A percentile compares a stretch with the other conserved stretches of the same genome.
Conservation (phyloP, 2,113 vertebrate genomes). For the Ramphastos sulfuratus region DNA sequence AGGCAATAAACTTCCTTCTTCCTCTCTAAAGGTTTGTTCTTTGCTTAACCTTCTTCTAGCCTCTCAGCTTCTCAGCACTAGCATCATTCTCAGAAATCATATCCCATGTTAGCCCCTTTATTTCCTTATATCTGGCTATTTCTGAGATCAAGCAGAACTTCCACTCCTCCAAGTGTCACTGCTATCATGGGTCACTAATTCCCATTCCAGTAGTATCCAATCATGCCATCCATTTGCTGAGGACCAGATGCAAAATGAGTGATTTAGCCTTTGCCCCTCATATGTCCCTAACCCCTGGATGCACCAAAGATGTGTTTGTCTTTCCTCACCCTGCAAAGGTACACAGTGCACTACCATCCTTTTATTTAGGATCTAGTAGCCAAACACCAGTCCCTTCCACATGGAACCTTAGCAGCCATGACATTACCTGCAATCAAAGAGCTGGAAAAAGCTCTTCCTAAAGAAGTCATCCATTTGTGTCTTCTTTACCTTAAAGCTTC, state of each 20-base stretch:
- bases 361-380: background rate
- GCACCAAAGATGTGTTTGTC: background rate
- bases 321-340: background rate
- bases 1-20: background rate
- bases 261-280: background rate
- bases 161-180: background rate
- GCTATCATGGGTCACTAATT: rapidly evolving
- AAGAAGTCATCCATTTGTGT: background rate
- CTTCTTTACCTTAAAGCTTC: background rate
- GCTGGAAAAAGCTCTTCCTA: background rate
- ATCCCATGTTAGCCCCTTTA: background rate
- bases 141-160: background rate
- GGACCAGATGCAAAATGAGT: background rate
- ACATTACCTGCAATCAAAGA: background rate
- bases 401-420: background rate
- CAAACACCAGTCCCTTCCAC: background rate
- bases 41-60: background rate
- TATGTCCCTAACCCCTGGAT: background rate
- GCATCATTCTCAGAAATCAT: background rate
- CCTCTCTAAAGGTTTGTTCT: background rate
- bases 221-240: background rate
- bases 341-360: background rate
- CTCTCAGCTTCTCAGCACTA: background rate
- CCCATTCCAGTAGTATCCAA: background rate
- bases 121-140: background rate